phyloP scores from a whole-genome alignment of 2,113 vertebrate genomes.

The Camarhynchus parvulus region DNA sequence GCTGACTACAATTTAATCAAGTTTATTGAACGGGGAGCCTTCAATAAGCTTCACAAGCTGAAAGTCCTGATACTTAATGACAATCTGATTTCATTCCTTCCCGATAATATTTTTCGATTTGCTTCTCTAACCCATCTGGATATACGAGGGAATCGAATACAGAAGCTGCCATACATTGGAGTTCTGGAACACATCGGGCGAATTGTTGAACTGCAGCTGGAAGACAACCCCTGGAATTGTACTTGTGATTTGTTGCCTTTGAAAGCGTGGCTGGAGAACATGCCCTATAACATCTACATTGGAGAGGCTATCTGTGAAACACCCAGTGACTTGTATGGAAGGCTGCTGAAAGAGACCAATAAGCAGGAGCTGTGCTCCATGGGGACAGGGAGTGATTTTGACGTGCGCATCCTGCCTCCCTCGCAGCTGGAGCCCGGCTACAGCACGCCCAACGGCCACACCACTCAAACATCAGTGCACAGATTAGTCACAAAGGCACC shows the following conservation, averaged over 20 bases:
- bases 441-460: conserved; percentile 82
- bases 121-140: conserved; percentile 97
- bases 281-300: conserved; percentile 99
- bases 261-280: conserved; percentile 98
- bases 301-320: conserved; percentile 98
- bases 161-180: conserved; percentile 96
- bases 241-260: conserved; percentile 95
- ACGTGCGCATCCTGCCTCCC: conserved; percentile 89
- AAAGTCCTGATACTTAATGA: conserved; percentile 99
- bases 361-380: conserved; percentile 96
- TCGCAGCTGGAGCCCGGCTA: conserved; percentile 83
- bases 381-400: conserved; percentile 94
- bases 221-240: conserved; percentile 99
- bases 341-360: conserved; percentile 95
- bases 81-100: conserved; percentile 94
- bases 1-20: conserved; percentile 99
- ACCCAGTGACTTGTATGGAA: conserved; percentile 93
- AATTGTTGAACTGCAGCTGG: conserved; percentile 93
- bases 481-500: conserved; percentile 88
- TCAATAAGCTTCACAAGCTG: conserved; percentile 97
- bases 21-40: conserved; percentile 96
- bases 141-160: conserved; percentile 96
- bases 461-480: conserved; percentile 82
- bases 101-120: conserved; percentile 98
- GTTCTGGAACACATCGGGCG: conserved; percentile 97